Evolutionary conservation across 1,140 invertebrate genomes (phyloP).

Genomic region (Psix sp.): DNA sequence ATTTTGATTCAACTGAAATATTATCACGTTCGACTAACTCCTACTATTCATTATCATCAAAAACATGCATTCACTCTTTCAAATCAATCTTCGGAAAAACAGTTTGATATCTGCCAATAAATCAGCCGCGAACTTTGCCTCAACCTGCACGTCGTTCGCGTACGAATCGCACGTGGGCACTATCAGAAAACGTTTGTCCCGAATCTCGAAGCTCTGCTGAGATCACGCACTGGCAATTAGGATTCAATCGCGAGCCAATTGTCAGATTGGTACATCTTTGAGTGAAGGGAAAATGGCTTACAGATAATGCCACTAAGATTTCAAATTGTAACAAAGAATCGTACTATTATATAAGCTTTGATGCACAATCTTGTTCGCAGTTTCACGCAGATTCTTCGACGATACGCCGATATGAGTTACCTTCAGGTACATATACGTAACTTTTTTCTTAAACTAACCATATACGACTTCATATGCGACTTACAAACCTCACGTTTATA

Average conservation of each 20-base stretch:
- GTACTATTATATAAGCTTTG: conserved; percentile 69
- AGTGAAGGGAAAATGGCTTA: conserved; percentile 71
- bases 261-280: conserved; percentile 59
- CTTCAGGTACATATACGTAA: conserved; percentile 67
- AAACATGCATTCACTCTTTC: no score
- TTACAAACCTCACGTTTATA: no score
- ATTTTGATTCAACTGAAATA: no score
- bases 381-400: conserved; percentile 66
- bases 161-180: no score
- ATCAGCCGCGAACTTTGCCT: no score
- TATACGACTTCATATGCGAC: no score
- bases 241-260: conserved; percentile 64
- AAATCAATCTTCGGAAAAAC: no score
- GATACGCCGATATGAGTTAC: conserved; percentile 69
- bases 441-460: no score
- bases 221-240: conserved; percentile 70
- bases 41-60: no score
- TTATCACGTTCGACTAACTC: no score
- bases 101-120: no score
- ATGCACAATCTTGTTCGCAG: conserved; percentile 68
- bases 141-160: no score
- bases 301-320: conserved; percentile 63
- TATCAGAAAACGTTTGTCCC: conserved; percentile 21
- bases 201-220: conserved; percentile 37
- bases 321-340: conserved; percentile 74